Evolutionary conservation across 1,140 invertebrate species (phyloP), one percentile per base, ranked within the genome.

Genomic region (Lasaia peninsularis): DNA sequence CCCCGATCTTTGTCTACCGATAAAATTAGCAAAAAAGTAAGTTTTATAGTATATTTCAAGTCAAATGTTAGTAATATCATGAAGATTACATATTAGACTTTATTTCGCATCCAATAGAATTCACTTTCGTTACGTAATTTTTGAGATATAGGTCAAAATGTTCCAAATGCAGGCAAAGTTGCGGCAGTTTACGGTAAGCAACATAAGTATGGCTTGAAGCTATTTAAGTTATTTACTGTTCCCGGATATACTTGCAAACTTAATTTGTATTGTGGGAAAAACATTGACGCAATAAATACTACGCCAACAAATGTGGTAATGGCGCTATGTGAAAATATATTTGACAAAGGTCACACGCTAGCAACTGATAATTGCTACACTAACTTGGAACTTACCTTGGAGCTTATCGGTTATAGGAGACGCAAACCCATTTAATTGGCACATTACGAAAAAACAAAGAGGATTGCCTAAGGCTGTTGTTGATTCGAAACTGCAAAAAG

Each of bases 381-480:
- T 52, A 89, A 85, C 67, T 63, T 89, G 54, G 31, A 73, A 48
- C 67, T 90, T 52, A 14, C 10, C 14, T 12, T 10, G 16, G n/a
- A 52, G 78, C 86, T 52, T 55, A 84, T 53, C 65, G 69, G 66
- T 65, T 89, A 63, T 58, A 89, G 59, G 68, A 72, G 31, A 77
- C 74, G 51, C 65, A 90, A 63, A 91, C 82, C 1, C 79, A 91
- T 80, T 67, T 87, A 52, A 71, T 81, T 64, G 88, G 89, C 52
- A 91, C 86, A 60, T 54, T 91, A 50, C 60, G 81, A 62, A 66
- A 66, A 66, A 86, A 85, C 56, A 74, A 71, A 82, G 75, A 76
- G 73, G 65, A 32, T 73, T 81, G 57, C 81, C 86, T 54, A 72
- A 75, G 64, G 70, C 73, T 52, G 79, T 89, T 55, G 65, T 80